Evolutionary conservation across 2,113 vertebrate genomes (phyloP), one percentile per base, ranked within the genome.

Genomic region (Geococcyx californianus): DNA sequence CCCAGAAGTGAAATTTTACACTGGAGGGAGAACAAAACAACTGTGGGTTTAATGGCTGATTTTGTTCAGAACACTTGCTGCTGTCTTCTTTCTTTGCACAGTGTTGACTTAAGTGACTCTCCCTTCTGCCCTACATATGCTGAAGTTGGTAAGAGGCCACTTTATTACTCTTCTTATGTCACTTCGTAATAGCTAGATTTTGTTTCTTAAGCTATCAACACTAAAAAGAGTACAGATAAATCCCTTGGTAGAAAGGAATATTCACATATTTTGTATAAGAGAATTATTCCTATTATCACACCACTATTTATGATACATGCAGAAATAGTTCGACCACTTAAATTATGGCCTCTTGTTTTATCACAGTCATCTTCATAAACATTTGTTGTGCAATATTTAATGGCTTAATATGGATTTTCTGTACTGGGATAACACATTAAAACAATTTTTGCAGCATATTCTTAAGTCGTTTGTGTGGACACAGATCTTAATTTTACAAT

Each of bases 1-100:
- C 88, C 88, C 72, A 69, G 68, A n/a, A 74, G 13, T 67, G 52
- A 83, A 91, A 84, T 89, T 95, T 96, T 90, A 82, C 7, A 26
- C 38, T 67, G 73, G 62, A 93, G 72, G 33, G 45, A 77, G 89
- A 75, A 89, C 40, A 94, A 77, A 84, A 21, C 25, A 79, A 28
- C 17, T 49, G 24, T 31, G 20, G 5, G 87, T 70, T 89, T 93
- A 87, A 75, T 75, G 54, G 42, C 49, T 64, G 59, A 62, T 80
- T 90, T 69, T 75, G 21, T 54, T 79, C 51, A 64, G 42, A 87
- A 81, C 24, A 31, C 69, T 91, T 94, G 68, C 78, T 93, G 3
- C 23, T 67, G 25, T 60, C 9, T 70, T 29, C 14, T 72, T 52
- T 66, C 52, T 83, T 80, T 82, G n/a, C 23, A 82, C 59, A 15